phyloP scores from a whole-genome alignment of 2,113 vertebrate species.

The Crotalus viridis region DNA sequence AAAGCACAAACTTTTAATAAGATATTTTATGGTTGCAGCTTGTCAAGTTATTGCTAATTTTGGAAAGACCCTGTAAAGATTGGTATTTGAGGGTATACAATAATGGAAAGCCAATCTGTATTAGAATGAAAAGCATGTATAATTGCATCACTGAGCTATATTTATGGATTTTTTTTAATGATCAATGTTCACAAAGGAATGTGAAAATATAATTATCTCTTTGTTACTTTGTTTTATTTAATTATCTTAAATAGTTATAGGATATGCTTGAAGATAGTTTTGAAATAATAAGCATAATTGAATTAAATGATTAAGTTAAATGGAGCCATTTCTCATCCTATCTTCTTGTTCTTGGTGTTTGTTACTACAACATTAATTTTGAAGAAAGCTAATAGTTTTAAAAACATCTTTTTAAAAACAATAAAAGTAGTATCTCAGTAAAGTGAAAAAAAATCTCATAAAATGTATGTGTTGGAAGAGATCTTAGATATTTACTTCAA shows the following conservation, averaged over 20 bases:
- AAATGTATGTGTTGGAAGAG: background rate
- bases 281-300: background rate
- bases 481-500: background rate
- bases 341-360: background rate
- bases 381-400: background rate
- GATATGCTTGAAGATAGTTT: background rate
- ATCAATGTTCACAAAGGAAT: background rate
- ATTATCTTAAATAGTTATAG: background rate
- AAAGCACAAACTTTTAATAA: background rate
- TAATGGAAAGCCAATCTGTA: background rate
- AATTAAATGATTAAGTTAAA: background rate
- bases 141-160: background rate
- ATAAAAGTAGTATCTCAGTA: background rate
- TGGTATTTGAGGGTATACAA: background rate
- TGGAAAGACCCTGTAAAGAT: background rate
- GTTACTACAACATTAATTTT: background rate
- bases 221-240: background rate
- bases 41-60: background rate
- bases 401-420: background rate
- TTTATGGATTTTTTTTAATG: background rate
- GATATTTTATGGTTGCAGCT: background rate
- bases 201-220: background rate
- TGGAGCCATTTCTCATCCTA: background rate
- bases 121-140: background rate
- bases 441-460: background rate